Conservation (phyloP, 1,140 invertebrate genomes). For the Pachypsylla venusta region DNA sequence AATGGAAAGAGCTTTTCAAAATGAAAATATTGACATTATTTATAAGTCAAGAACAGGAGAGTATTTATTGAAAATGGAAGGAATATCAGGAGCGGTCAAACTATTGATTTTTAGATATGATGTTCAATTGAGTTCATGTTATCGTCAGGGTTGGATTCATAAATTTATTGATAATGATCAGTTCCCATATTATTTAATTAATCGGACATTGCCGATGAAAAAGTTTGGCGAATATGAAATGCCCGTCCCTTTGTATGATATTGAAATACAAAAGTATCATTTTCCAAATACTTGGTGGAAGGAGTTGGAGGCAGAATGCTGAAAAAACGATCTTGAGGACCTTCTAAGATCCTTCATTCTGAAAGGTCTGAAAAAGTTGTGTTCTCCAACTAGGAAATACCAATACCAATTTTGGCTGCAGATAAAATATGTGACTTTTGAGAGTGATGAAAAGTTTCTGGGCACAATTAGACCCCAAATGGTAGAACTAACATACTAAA, state of each 20-base stretch:
- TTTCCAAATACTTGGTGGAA: not conserved
- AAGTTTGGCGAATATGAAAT: not conserved
- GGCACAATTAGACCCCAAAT: too few species aligned
- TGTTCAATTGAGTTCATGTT: not conserved
- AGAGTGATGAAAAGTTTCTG: too few species aligned
- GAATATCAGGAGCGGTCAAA: not conserved
- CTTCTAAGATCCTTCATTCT: too few species aligned
- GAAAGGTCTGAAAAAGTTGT: too few species aligned
- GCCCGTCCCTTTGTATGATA: not conserved
- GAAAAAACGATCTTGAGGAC: too few species aligned
- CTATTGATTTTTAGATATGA: not conserved
- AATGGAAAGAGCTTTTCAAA: too few species aligned
- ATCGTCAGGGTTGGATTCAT: not conserved
- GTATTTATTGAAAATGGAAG: not conserved
- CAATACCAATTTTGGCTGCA: too few species aligned
- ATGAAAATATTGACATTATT: too few species aligned
- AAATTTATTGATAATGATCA: not conserved
- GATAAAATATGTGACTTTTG: too few species aligned
- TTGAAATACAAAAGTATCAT: slow-evolving; percentile 1
- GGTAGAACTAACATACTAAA: too few species aligned
- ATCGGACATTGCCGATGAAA: not conserved
- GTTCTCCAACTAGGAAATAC: too few species aligned
- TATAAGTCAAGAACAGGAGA: not conserved
- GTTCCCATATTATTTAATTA: not conserved
- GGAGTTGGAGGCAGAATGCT: too few species aligned